A percentile compares a stretch with the other conserved stretches of the same genome.
Conservation (phyloP, 2,113 vertebrate genomes). For the Hydrolagus affinis region DNA sequence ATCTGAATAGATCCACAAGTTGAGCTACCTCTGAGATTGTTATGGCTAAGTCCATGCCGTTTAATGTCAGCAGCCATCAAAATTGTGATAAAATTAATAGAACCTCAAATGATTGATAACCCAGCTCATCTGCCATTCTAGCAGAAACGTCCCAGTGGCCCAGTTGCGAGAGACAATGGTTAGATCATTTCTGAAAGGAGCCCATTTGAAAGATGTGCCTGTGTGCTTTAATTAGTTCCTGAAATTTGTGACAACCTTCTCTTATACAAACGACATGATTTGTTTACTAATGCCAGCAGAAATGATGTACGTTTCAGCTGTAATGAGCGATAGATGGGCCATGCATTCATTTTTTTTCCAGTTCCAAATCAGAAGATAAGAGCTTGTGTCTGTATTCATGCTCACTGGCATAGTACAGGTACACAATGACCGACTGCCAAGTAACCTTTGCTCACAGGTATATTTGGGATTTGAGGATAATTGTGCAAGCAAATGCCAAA, state of each 20-base stretch:
- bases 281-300: conserved; percentile 35
- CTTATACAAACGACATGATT: conserved; percentile 38
- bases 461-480: conserved; percentile 86
- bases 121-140: conserved; percentile 38
- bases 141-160: conserved; percentile 39
- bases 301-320: conserved; percentile 18
- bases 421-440: conserved; percentile 76
- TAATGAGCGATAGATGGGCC: conserved; percentile 10
- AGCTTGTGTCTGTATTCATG: not conserved
- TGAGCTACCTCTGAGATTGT: conserved; percentile 41
- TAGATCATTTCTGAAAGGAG: conserved; percentile 41
- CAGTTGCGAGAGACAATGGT: conserved; percentile 36
- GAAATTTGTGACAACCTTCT: conserved; percentile 37
- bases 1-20: conserved; percentile 58
- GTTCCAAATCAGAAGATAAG: not conserved
- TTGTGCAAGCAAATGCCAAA: conserved; percentile 98
- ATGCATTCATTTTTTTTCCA: conserved; percentile 13
- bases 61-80: conserved; percentile 56
- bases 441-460: conserved; percentile 93
- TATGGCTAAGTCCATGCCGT: conserved; percentile 51
- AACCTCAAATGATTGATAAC: conserved; percentile 57
- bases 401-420: conserved; percentile 12
- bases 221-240: conserved; percentile 42
- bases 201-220: conserved; percentile 39
- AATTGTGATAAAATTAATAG: conserved; percentile 62